These are phyloP conservation scores for Allolobophora icterica DNA, from an alignment of 2,888 invertebrate genomes.

Conservation along the genomic window DNA sequence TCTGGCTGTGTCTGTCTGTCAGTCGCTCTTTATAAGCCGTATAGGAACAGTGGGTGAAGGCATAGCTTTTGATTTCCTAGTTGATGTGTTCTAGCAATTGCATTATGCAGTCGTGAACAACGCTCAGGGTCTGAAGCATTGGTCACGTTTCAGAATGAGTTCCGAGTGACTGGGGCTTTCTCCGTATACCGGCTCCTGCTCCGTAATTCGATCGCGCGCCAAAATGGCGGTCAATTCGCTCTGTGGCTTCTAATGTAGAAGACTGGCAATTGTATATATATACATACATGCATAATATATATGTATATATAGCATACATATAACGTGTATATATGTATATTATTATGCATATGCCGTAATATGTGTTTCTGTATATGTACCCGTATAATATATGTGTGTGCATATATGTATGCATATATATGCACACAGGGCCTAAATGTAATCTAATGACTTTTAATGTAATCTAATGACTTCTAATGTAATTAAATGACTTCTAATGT, in stretches of 20 bases:
- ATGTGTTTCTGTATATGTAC: no score
- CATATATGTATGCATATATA: no score
- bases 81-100: background rate
- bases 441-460: no score
- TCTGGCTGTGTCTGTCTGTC: background rate
- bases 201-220: background rate
- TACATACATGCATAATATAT: no score
- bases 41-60: background rate
- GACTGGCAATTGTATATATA: background rate
- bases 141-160: background rate
- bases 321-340: no score
- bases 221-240: constrained; percentile 17
- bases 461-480: no score
- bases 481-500: no score
- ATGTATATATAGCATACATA: no score
- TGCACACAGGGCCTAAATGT: no score
- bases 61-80: background rate
- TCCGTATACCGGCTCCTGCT: background rate
- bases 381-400: no score
- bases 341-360: no score
- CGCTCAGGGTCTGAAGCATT: background rate
- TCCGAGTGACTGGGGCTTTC: background rate
- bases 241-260: background rate
- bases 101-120: background rate
- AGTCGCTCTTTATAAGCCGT: background rate